phyloP scores from a whole-genome alignment of 2,888 invertebrate genomes.

The Caenorhabditis plicata region DNA sequence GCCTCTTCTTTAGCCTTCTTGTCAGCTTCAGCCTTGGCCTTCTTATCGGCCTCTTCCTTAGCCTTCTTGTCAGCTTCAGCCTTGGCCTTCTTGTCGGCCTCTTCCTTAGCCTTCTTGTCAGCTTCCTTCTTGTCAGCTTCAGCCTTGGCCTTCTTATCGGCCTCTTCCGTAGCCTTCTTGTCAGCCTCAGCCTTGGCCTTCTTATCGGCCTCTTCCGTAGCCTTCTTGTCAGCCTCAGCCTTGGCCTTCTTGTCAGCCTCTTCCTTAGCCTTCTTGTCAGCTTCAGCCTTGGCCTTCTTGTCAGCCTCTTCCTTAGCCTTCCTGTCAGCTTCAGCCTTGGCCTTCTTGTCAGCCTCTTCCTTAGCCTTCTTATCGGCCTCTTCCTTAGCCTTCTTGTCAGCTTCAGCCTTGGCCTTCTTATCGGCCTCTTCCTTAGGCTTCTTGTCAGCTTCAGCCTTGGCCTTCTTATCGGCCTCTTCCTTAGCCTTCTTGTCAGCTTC shows the following conservation, averaged over 20 bases:
- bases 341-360: neutral
- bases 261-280: constrained; percentile 3
- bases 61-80: no score
- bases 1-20: no score
- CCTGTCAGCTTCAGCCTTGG: neutral
- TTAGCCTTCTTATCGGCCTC: neutral
- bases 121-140: constrained; percentile 5
- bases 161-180: constrained; percentile 5
- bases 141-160: constrained; percentile 5
- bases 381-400: neutral
- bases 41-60: no score
- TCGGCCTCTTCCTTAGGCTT: neutral
- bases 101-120: no score
- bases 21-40: no score
- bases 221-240: neutral
- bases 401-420: constrained; percentile 1
- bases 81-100: no score
- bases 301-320: neutral
- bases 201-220: neutral
- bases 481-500: neutral
- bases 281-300: neutral
- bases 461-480: neutral
- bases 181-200: constrained; percentile 5
- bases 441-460: neutral
- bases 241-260: neutral